These are phyloP conservation scores for Petrosia ficiformis DNA, from an alignment of 37 sponge, comb jelly and placozoan genomes.

Conservation along the genomic window DNA sequence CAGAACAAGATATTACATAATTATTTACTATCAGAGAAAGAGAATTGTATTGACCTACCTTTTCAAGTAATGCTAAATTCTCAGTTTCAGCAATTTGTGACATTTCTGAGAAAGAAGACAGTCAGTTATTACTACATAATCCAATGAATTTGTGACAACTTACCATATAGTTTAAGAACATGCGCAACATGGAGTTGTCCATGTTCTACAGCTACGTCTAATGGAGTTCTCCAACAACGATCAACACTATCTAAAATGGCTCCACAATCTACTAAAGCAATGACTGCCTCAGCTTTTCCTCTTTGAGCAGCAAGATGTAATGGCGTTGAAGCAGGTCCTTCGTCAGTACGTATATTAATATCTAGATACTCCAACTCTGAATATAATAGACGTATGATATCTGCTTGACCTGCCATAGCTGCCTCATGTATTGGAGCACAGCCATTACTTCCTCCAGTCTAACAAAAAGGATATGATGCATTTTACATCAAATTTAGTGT, in stretches of 20 bases:
- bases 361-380: slow-evolving; percentile 38
- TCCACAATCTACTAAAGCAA: slow-evolving; percentile 43
- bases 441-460: slow-evolving; percentile 28
- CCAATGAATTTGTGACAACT: too few relatives aligned
- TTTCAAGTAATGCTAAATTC: not conserved
- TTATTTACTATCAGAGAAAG: not conserved
- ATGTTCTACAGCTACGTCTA: slow-evolving; percentile 43
- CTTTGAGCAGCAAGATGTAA: slow-evolving; percentile 62
- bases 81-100: not conserved
- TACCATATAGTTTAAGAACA: slow-evolving; percentile 14
- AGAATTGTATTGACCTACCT: slow-evolving; percentile 8
- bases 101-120: slow-evolving; percentile 15
- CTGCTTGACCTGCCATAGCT: slow-evolving; percentile 39
- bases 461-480: too few relatives aligned
- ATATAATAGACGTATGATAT: slow-evolving; percentile 29
- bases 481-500: too few relatives aligned
- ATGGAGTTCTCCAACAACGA: slow-evolving; percentile 36
- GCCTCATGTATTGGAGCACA: slow-evolving; percentile 61
- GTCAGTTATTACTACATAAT: too few relatives aligned
- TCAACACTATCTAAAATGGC: slow-evolving; percentile 41
- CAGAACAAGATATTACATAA: not conserved
- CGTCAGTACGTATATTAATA: slow-evolving; percentile 31
- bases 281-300: slow-evolving; percentile 45
- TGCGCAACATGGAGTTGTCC: slow-evolving; percentile 26
- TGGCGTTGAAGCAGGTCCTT: slow-evolving; percentile 46